Conservation (phyloP, 1,140 invertebrate genomes). For the Euwallacea similis region DNA sequence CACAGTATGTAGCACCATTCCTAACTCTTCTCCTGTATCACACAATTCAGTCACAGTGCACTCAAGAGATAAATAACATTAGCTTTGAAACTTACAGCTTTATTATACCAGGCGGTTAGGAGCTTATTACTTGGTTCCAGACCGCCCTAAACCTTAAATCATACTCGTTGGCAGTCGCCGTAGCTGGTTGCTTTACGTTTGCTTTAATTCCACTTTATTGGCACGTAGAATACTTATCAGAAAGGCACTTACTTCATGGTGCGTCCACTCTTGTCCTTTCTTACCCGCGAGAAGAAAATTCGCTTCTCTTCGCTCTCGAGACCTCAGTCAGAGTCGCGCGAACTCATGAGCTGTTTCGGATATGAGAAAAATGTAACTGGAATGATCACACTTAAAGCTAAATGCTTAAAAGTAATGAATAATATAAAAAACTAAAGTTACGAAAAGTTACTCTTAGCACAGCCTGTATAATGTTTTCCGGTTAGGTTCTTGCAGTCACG, state of each 20-base stretch:
- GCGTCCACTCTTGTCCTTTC: slow-evolving; percentile 28
- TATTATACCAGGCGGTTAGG: not conserved
- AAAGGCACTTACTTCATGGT: slow-evolving; percentile 44
- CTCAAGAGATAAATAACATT: slow-evolving; percentile 4
- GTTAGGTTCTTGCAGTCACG: slow-evolving; percentile 32
- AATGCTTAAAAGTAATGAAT: slow-evolving; percentile 36
- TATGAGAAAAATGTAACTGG: slow-evolving; percentile 36
- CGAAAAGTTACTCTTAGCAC: slow-evolving; percentile 45
- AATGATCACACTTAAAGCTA: slow-evolving; percentile 46
- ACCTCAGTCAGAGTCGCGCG: not conserved
- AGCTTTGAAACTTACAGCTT: not conserved
- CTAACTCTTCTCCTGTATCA: slow-evolving; percentile 34
- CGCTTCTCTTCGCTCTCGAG: not conserved
- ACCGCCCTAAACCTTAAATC: too few species aligned
- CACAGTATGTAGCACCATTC: slow-evolving; percentile 36
- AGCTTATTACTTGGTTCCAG: too few species aligned
- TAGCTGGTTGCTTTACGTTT: slow-evolving; percentile 45
- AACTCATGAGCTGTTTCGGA: not conserved
- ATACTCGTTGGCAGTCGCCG: slow-evolving; percentile 43
- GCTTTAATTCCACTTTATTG: slow-evolving; percentile 38
- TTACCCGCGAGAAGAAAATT: slow-evolving; percentile 11
- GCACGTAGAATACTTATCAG: slow-evolving; percentile 47
- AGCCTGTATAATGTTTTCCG: slow-evolving; percentile 45
- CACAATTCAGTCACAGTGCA: slow-evolving; percentile 37
- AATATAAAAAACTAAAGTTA: slow-evolving; percentile 36